phyloP scores from a whole-genome alignment of 1,140 invertebrate genomes.

The Dreissena rostriformis region DNA sequence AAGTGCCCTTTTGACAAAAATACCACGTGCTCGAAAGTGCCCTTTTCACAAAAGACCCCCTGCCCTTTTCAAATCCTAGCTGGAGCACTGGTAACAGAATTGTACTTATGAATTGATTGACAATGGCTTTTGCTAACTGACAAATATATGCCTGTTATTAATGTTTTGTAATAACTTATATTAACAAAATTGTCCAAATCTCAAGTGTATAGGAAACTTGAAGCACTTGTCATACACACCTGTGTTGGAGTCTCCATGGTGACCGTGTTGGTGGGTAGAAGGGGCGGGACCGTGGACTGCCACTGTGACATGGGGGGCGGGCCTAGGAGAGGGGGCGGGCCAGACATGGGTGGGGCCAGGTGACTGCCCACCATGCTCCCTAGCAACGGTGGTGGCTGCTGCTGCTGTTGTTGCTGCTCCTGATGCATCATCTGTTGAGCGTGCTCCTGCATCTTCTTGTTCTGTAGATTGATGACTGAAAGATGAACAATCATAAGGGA shows the following conservation, averaged over 20 bases:
- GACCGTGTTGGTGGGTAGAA: slow-evolving; percentile 47
- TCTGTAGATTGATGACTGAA: slow-evolving; percentile 43
- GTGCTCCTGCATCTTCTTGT: slow-evolving; percentile 83
- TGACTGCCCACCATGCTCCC: background rate
- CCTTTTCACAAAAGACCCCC: too few relatives aligned
- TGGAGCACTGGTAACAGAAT: too few relatives aligned
- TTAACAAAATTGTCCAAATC: too few relatives aligned
- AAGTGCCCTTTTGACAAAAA: too few relatives aligned
- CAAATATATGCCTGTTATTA: too few relatives aligned
- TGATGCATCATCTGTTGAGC: slow-evolving; percentile 84
- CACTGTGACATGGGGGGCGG: background rate
- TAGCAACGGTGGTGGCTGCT: slow-evolving; percentile 82
- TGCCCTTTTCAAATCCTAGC: too few relatives aligned
- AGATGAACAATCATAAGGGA: background rate
- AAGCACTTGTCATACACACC: background rate
- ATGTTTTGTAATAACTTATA: too few relatives aligned
- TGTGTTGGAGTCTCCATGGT: slow-evolving; percentile 26
- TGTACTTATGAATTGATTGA: too few relatives aligned
- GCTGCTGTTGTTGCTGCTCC: slow-evolving; percentile 86
- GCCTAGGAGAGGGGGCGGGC: background rate
- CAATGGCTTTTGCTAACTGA: too few relatives aligned
- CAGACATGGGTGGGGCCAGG: background rate
- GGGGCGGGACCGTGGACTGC: slow-evolving; percentile 84
- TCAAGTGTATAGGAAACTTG: too few relatives aligned
- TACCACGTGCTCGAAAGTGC: too few relatives aligned